Evolutionary conservation across 1,140 invertebrate species (phyloP), one percentile per base, ranked within the genome.

Genomic region (Chlorops oryzae): DNA sequence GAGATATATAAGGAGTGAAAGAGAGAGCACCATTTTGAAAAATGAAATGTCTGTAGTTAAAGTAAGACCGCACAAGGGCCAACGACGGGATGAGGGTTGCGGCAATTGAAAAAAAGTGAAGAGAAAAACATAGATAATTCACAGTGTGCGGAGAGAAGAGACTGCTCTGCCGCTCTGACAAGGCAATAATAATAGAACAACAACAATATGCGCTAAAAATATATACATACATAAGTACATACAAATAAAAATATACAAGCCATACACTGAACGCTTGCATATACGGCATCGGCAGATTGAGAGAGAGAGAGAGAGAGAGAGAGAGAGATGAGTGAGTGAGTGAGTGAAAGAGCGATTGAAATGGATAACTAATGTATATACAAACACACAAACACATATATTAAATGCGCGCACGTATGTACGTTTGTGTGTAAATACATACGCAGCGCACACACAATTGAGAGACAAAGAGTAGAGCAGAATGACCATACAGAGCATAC

Each of bases 1-100:
- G 54, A 47, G 37, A 50, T 59, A 57, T 59, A 52, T 62, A 55
- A 24, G 37, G 50, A 34, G 51, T 46, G 45, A 54, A 54, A 56
- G 47, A 54, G 41, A 54, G 45, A 56, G 46, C 35, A 41, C 52
- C 28, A 9, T 34, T 10, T 34, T 34, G n/a, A 34, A 10, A 34
- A 10, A 10, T 34, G 28, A 9, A 9, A 34, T 34, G 28, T n/a
- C n/a, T n/a, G n/a, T n/a, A n/a, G n/a, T n/a, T n/a, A n/a, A n/a
- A n/a, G n/a, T n/a, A n/a, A n/a, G n/a, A n/a, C n/a, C n/a, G n/a
- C n/a, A n/a, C n/a, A n/a, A n/a, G n/a, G n/a, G n/a, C n/a, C n/a
- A n/a, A n/a, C n/a, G n/a, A n/a, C n/a, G n/a, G n/a, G n/a, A n/a
- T n/a, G n/a, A n/a, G n/a, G n/a, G n/a, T n/a, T n/a, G n/a, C n/a